These are phyloP conservation scores for Orchesellides sinensis DNA, from an alignment of 2,888 invertebrate species.

Conservation along the genomic window DNA sequence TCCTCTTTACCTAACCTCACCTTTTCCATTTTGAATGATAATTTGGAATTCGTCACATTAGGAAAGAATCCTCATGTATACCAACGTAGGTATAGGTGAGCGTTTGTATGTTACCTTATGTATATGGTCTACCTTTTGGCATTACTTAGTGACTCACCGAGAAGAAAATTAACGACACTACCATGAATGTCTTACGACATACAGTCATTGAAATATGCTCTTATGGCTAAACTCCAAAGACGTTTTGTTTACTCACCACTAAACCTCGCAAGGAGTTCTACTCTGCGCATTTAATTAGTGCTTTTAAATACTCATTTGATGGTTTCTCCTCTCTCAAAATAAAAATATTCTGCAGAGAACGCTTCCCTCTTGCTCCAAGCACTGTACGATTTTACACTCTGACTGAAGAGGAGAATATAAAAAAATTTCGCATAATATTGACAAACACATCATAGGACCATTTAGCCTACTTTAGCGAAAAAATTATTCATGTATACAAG, in stretches of 20 bases:
- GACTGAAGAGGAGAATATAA: background rate
- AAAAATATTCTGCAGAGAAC: background rate
- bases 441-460: background rate
- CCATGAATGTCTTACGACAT: background rate
- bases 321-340: too few relatives aligned
- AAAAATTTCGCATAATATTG: too few relatives aligned
- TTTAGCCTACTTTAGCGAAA: conserved; percentile 1
- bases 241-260: too few relatives aligned
- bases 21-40: too few relatives aligned
- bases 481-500: conserved; percentile 31
- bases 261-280: too few relatives aligned
- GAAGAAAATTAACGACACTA: background rate
- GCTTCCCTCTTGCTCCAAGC: background rate
- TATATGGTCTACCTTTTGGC: background rate
- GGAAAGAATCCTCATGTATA: background rate
- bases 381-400: conserved; percentile 1
- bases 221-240: too few relatives aligned
- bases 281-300: too few relatives aligned
- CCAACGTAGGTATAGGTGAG: too few relatives aligned
- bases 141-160: background rate
- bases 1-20: background rate
- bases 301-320: too few relatives aligned
- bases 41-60: conserved; percentile 9
- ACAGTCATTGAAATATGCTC: background rate
- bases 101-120: too few relatives aligned